Base-by-base conservation (phyloP, 2,888 invertebrate species). In the Globia sparganii region DNA sequence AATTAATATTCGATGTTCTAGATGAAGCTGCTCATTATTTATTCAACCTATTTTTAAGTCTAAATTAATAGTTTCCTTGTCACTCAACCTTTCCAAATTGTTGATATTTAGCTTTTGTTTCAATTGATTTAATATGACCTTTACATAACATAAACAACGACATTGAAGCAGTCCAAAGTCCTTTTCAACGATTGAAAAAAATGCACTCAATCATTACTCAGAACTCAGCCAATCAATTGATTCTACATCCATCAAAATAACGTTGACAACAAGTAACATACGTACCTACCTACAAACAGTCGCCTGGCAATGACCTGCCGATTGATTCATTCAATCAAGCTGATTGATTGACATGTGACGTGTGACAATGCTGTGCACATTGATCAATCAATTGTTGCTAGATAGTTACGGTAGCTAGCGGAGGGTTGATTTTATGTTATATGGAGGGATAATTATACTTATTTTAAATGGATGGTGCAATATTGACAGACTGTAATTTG, bases 281-380 rank as follows among this genome's bases (percentile, higher is more conserved):
- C 18, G 18, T 46, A 65, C n/a, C 28, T 46, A 75, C 37, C 6
- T 56, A 58, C 31, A 74, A 61, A 75, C 72, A 75, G 37, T 61
- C 66, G 78, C 4, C 71, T 75, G 85, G 80, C 88, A 85, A 84
- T 83, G 87, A 86, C 86, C 86, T 70, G 65, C 25, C 65, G 81
- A 85, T 80, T 84, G 77, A 80, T 85, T 88, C 83, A 83, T 82
- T 85, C 87, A 84, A 88, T 87, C 85, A 82, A 75, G 37, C 75
- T 74, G 83, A 77, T 81, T 87, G 89, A 89, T 87, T 89, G 89
- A 89, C 88, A 83, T 61, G 61, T 82, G 84, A 85, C 81, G 72
- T 58, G 74, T 68, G 84, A 76, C 84, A 75, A 59, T 72, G 58
- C 68, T 40, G 79, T 72, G 80, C 72, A 72, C 72, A 72, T 77